Evolutionary conservation across 2,888 invertebrate genomes (phyloP), one percentile per base, ranked within the genome.

Genomic region (Micoletzkya japonica): DNA sequence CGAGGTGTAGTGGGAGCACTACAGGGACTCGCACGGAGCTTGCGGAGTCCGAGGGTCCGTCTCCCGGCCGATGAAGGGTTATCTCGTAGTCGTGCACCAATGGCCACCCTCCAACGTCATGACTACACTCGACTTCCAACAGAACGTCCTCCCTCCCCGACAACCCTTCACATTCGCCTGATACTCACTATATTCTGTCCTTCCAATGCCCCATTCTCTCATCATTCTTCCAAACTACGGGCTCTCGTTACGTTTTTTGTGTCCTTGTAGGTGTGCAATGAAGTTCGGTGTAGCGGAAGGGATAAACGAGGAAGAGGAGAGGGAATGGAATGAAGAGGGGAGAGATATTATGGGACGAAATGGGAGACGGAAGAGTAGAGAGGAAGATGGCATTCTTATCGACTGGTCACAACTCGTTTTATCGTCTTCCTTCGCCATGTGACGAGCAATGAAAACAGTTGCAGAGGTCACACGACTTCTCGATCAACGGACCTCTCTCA

Each of bases 21-120:
- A 2, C 67, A 73, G 73, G 36, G 67, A 71, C 3, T 24, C 63
- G 20, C 73, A 73, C 44, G 71, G 71, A n/a, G 73, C 68, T 3
- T 73, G 73, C 37, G 32, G 30, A 4, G 64, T 71, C 17, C 58
- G 30, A 4, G 73, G 58, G 14, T 28, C 71, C 10, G n/a, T 54
- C n/a, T 28, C 60, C 14, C 49, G 71, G n/a, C 73, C 73, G 20
- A 71, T 69, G 6, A 57, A 52, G 24, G 73, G 73, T 7, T 73
- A 73, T 57, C 63, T 73, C 63, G 71, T 73, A 34, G 73, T 73
- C 10, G 68, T 73, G 20, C 70, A 73, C 32, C 73, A 73, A 44
- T 59, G 71, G 67, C 73, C 73, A 7, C 56, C 57, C 2, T 71
- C 71, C 17, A 73, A 73, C 24, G n/a, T 67, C 6, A 56, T 63